phyloP scores from a whole-genome alignment of 2,888 invertebrate genomes.

The Cataglyphis cursor region DNA sequence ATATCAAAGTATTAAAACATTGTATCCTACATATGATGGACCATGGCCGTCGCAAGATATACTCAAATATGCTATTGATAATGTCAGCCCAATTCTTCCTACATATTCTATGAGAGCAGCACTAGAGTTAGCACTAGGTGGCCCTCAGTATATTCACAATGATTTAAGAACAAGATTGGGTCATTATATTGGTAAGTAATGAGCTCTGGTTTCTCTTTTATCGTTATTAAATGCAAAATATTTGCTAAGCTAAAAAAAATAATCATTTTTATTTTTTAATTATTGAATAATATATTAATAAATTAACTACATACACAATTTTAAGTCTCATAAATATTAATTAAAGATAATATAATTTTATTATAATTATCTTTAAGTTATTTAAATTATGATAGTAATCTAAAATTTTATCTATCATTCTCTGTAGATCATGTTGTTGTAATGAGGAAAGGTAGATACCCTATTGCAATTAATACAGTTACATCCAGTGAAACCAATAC shows the following conservation, averaged over 20 bases:
- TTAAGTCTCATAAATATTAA: neutral
- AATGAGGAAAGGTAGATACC: conserved; percentile 88
- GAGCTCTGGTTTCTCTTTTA: neutral
- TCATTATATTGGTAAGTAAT: conserved; percentile 88
- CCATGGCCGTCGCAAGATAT: conserved; percentile 86
- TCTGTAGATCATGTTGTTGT: conserved; percentile 88
- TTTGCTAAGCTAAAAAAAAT: neutral
- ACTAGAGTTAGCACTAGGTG: conserved; percentile 89
- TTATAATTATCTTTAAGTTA: neutral
- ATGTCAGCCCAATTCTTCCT: conserved; percentile 81
- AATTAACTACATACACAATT: neutral
- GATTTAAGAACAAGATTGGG: conserved; percentile 88
- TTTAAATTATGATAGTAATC: conserved; percentile 1
- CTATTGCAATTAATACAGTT: conserved; percentile 85
- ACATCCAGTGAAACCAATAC: conserved; percentile 76
- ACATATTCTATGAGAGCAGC: conserved; percentile 86
- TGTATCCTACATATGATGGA: conserved; percentile 86
- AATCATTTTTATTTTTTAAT: conserved; percentile 8
- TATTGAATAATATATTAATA: neutral
- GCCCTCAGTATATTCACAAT: conserved; percentile 88
- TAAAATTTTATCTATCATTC: conserved; percentile 73
- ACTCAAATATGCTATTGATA: conserved; percentile 76
- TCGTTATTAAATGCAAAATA: neutral
- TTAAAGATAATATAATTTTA: neutral
- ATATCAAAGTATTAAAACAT: conserved; percentile 88